phyloP scores from a whole-genome alignment of 2,888 invertebrate species.

The Melanotus villosus region DNA sequence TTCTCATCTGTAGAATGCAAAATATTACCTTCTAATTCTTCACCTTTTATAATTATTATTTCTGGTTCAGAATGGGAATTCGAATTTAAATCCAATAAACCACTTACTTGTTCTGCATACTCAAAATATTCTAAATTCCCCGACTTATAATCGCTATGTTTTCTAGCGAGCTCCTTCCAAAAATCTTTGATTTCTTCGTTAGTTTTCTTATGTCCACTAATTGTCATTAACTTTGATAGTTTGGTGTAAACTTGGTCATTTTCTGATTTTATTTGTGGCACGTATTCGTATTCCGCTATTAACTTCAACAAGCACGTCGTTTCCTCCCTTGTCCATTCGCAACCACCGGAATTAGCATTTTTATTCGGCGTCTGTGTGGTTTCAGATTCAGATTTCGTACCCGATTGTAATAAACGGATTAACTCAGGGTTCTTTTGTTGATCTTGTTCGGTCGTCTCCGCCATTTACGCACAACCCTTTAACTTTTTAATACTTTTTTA shows the following conservation, averaged over 20 bases:
- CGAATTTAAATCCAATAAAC: constrained; percentile 20
- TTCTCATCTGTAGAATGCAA: constrained; percentile 33
- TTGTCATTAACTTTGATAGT: constrained; percentile 47
- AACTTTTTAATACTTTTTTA: not conserved
- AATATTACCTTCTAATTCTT: constrained; percentile 37
- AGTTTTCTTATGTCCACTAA: constrained; percentile 37
- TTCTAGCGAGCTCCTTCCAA: constrained; percentile 42
- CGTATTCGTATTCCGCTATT: constrained; percentile 39
- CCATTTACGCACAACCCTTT: constrained; percentile 11
- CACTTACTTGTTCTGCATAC: constrained; percentile 37
- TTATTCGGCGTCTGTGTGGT: not conserved
- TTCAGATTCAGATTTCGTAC: constrained; percentile 21
- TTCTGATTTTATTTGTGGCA: constrained; percentile 39
- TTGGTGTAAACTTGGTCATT: constrained; percentile 41
- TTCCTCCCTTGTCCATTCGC: constrained; percentile 43
- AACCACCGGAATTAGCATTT: not conserved
- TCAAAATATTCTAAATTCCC: constrained; percentile 39
- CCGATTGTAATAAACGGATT: constrained; percentile 38
- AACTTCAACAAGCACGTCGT: constrained; percentile 41
- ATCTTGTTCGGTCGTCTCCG: constrained; percentile 28
- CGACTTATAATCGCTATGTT: constrained; percentile 35
- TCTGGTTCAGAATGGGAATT: constrained; percentile 36
- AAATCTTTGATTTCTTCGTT: constrained; percentile 37
- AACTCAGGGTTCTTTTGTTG: constrained; percentile 27
- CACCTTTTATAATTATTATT: constrained; percentile 43